These are phyloP conservation scores for Sebastes minor DNA, from an alignment of 2,797 vertebrate species.

Conservation along the genomic window DNA sequence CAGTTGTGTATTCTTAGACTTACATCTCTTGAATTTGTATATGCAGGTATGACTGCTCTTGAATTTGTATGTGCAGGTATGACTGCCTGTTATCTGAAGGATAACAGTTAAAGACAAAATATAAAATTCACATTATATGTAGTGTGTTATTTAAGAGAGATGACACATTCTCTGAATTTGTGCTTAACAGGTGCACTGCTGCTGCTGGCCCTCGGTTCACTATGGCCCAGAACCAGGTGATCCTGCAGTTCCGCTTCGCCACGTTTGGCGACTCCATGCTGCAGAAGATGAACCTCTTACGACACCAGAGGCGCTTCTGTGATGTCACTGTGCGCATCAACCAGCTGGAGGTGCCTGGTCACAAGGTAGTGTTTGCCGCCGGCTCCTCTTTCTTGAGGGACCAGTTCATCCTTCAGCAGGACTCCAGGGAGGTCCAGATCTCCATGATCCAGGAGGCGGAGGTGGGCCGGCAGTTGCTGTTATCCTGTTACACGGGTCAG, in stretches of 20 bases:
- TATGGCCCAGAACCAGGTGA: slow-evolving; percentile 94
- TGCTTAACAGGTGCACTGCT: slow-evolving; percentile 32
- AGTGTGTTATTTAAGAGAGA: neutral
- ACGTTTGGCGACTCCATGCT: slow-evolving; percentile 95
- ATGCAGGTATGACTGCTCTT: no score
- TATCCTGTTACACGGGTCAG: slow-evolving; percentile 96
- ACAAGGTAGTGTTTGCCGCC: slow-evolving; percentile 97
- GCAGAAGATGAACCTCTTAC: slow-evolving; percentile 95
- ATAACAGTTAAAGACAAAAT: neutral
- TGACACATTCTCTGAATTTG: slow-evolving; percentile 11
- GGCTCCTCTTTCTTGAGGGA: slow-evolving; percentile 97
- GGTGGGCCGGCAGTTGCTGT: slow-evolving; percentile 91
- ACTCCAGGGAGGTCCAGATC: slow-evolving; percentile 93
- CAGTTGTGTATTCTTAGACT: neutral
- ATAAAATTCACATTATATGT: neutral
- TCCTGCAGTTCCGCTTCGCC: slow-evolving; percentile 95
- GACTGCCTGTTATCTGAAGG: neutral
- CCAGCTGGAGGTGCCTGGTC: slow-evolving; percentile 93
- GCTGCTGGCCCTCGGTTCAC: slow-evolving; percentile 43
- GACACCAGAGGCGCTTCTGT: slow-evolving; percentile 95
- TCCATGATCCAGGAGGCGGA: slow-evolving; percentile 95
- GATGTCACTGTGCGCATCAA: slow-evolving; percentile 97
- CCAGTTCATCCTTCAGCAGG: slow-evolving; percentile 94
- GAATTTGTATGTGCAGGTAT: no score
- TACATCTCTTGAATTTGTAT: no score